Evolutionary conservation across 2,113 vertebrate species (phyloP).

Genomic region (Zosterops pallidus): DNA sequence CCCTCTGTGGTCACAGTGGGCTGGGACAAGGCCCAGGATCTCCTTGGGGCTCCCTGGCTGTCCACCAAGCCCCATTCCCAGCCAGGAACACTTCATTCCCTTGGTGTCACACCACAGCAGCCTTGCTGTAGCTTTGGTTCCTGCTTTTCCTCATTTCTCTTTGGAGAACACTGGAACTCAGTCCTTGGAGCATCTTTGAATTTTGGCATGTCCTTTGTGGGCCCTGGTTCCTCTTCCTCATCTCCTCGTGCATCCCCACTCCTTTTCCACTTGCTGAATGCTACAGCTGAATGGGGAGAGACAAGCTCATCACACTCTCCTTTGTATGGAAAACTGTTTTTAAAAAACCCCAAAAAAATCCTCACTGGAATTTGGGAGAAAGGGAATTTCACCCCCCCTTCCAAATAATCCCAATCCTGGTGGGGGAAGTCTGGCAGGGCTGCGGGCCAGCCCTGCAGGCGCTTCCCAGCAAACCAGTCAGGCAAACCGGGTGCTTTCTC

Average conservation of each 20-base stretch:
- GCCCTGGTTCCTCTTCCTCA: neutral
- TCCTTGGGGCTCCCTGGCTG: neutral
- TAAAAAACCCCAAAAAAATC: neutral
- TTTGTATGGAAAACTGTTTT: neutral
- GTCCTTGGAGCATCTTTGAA: neutral
- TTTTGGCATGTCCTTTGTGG: neutral
- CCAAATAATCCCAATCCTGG: rapidly evolving
- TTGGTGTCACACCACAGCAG: neutral
- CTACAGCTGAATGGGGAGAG: neutral
- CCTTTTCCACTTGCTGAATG: neutral
- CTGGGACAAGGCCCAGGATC: neutral
- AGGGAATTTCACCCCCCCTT: neutral
- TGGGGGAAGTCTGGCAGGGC: neutral
- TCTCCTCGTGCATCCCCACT: rapidly evolving
- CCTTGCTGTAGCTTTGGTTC: neutral
- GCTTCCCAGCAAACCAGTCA: conserved; percentile 33
- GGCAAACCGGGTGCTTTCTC: neutral
- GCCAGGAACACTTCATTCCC: neutral
- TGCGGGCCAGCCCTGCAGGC: neutral
- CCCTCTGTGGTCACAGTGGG: neutral
- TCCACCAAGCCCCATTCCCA: neutral
- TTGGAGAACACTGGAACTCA: neutral
- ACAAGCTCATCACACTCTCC: neutral
- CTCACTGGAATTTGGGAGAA: neutral
- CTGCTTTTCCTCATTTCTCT: neutral